A percentile compares a stretch with the other conserved stretches of the same genome.
phyloP scores from a whole-genome alignment of 1,140 invertebrate species.

The Rhysida immarginata region DNA sequence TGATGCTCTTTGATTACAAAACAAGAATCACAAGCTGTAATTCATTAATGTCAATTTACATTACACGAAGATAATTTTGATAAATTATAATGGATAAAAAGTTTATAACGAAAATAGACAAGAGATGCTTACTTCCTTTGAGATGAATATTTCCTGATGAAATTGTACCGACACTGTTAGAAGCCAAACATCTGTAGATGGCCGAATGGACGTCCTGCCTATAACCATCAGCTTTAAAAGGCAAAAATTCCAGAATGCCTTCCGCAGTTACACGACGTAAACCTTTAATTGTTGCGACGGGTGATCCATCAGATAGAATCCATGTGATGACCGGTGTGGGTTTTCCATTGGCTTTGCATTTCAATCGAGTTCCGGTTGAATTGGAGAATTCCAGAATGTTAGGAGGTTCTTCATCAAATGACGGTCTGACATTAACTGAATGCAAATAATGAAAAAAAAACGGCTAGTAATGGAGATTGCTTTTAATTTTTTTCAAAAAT shows the following conservation, averaged over 20 bases:
- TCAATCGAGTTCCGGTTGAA: background rate
- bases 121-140: conserved; percentile 25
- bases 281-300: background rate
- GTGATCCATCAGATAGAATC: background rate
- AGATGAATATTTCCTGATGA: conserved; percentile 26
- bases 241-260: conserved; percentile 28
- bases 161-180: conserved; percentile 25
- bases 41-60: no score
- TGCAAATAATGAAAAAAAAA: no score
- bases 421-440: background rate
- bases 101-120: no score
- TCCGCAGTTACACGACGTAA: conserved; percentile 17
- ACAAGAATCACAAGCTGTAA: no score
- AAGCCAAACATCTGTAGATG: conserved; percentile 25
- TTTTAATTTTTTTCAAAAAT: no score
- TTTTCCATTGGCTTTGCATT: background rate
- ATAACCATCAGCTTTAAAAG: conserved; percentile 24
- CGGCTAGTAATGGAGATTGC: no score
- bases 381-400: background rate
- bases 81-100: no score
- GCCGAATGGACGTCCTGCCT: conserved; percentile 25
- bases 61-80: no score
- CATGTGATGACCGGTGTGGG: background rate
- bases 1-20: no score
- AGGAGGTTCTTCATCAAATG: background rate